phyloP scores from a whole-genome alignment of 2,888 invertebrate genomes.

The Auanema sp. region DNA sequence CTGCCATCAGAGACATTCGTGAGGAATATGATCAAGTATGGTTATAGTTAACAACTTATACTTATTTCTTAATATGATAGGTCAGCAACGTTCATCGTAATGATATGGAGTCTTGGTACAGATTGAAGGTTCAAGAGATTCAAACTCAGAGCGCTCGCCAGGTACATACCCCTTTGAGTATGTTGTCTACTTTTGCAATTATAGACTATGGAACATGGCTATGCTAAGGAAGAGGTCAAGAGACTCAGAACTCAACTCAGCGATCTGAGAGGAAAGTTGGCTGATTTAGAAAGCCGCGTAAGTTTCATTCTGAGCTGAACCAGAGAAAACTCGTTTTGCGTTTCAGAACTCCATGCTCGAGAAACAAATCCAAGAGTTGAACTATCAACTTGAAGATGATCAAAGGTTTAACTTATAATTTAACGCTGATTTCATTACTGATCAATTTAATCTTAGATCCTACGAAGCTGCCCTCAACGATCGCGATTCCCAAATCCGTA shows the following conservation, averaged over 20 bases:
- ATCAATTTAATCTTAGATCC: conserved; percentile 30
- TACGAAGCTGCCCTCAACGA: conserved; percentile 65
- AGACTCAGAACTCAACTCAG: conserved; percentile 65
- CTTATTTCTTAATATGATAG: conserved; percentile 15
- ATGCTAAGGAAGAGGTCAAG: conserved; percentile 67
- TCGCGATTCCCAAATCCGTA: conserved; percentile 58
- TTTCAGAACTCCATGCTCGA: conserved; percentile 67
- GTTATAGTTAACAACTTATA: background rate
- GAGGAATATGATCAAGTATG: conserved; percentile 67
- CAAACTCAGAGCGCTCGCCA: conserved; percentile 66
- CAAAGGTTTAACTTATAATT: conserved; percentile 49
- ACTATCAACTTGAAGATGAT: conserved; percentile 66
- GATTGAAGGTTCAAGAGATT: conserved; percentile 69
- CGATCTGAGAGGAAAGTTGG: conserved; percentile 66
- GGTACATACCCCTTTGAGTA: conserved; percentile 2
- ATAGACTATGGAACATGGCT: conserved; percentile 66
- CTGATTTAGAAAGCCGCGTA: conserved; percentile 67
- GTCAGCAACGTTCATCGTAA: conserved; percentile 64
- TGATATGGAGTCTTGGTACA: conserved; percentile 68
- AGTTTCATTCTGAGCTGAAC: conserved; percentile 31
- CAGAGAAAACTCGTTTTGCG: conserved; percentile 7
- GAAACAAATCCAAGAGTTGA: conserved; percentile 66
- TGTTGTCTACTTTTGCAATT: background rate
- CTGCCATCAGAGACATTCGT: conserved; percentile 68
- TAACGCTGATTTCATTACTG: background rate